Evolutionary conservation across 1,140 invertebrate genomes (phyloP).

Genomic region (Agraylea sexmaculata): DNA sequence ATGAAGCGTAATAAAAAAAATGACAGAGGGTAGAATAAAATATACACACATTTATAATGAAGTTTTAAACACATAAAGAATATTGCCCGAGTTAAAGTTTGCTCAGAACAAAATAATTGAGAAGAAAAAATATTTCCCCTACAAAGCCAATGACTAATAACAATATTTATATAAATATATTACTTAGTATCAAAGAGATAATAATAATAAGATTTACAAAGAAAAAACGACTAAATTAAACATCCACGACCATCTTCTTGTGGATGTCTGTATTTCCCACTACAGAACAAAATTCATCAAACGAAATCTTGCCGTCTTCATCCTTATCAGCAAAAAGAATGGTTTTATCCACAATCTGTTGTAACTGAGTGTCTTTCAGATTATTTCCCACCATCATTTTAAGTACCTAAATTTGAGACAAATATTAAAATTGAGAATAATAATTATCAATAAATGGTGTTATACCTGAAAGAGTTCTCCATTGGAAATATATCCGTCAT

Average conservation of each 20-base stretch:
- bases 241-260: slow-evolving; percentile 99
- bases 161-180: slow-evolving; percentile 22
- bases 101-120: slow-evolving; percentile 11
- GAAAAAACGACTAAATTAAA: slow-evolving; percentile 47
- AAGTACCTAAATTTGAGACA: slow-evolving; percentile 81
- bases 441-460: no score
- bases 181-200: slow-evolving; percentile 20
- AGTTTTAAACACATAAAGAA: no score
- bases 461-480: slow-evolving; percentile 91
- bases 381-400: slow-evolving; percentile 99
- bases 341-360: slow-evolving; percentile 95
- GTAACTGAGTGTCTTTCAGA: slow-evolving; percentile 87
- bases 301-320: slow-evolving; percentile 92
- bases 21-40: no score
- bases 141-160: slow-evolving; percentile 23
- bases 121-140: slow-evolving; percentile 19
- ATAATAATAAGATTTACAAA: slow-evolving; percentile 22
- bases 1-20: no score
- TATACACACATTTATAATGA: no score
- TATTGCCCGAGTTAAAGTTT: no score
- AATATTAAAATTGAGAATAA: no score
- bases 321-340: slow-evolving; percentile 93
- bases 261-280: slow-evolving; percentile 97
- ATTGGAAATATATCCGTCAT: slow-evolving; percentile 97
- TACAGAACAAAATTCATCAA: slow-evolving; percentile 89